Base-by-base conservation (phyloP, 2,888 invertebrate species). In the Caenorhabditis sp. region DNA sequence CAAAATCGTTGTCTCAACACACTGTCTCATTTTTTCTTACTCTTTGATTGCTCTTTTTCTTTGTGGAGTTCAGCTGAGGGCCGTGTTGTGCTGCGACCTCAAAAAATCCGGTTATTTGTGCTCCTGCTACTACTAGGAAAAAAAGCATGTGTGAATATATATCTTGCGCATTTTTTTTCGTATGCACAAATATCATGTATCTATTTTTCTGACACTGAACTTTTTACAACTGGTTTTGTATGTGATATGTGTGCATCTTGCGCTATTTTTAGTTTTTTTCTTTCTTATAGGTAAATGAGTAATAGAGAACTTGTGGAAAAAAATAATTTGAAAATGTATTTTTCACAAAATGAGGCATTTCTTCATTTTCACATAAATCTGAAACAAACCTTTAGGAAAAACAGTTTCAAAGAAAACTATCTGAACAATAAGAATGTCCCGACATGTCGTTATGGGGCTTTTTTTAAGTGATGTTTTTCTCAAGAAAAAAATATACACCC, bases 131-230 rank as follows among this genome's bases (percentile, higher is more conserved):
- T 43, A 43, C 17, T 43, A 17, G 43, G 2, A 17, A 17, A 43
- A 14, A 43, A 43, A 43, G 43, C 43, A 43, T 43, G 24, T 55
- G 27, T 55, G 24, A 26, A 26, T 55, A 26, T 55, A 26, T 55
- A 26, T 55, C 24, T 55, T 19, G 24, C 27, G 24, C 27, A 26
- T 19, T 55, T 55, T 55, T 55, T 55, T 55, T 55, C n/a, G 24
- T 55, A 26, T 55, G 27, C 24, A 55, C 24, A 55, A 26, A 55
- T 26, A 55, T 26, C 27, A 55, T 55, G 24, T 55, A 26, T 55
- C 27, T 55, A 26, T 55, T 55, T 55, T 55, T 55, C n/a, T 17
- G 24, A 55, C 24, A 55, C 14, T 26, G 27, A 55, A 55, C 24
- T 55, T 17, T 55, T 55, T 55, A 26, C 12, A 26, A 26, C 27